Conservation (phyloP, 2,888 invertebrate genomes). For the Xanthia togata region DNA sequence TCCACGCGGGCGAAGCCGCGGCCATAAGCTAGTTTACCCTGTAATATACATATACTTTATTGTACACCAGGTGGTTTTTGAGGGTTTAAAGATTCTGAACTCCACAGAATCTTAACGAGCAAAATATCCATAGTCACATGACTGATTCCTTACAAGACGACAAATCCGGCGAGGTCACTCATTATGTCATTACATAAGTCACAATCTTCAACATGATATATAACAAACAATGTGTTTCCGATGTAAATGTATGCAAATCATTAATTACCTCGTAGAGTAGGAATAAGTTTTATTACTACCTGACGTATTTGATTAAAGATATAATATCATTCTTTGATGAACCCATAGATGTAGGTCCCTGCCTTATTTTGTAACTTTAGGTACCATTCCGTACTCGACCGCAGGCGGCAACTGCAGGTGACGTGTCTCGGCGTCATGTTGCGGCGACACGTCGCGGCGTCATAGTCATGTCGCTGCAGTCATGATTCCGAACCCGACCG, state of each 20-base stretch:
- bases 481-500: too few relatives aligned
- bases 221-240: conserved; percentile 15
- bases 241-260: conserved; percentile 30
- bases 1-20: too few relatives aligned
- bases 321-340: not conserved
- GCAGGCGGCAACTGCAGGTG: too few relatives aligned
- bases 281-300: not conserved
- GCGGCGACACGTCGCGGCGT: too few relatives aligned
- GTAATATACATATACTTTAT: too few relatives aligned
- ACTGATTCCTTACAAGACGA: conserved; percentile 32
- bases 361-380: too few relatives aligned
- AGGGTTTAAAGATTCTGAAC: not conserved
- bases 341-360: not conserved
- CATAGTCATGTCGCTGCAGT: too few relatives aligned
- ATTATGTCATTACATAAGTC: conserved; percentile 20
- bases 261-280: not conserved
- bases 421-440: too few relatives aligned
- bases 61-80: too few relatives aligned
- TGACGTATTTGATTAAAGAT: not conserved
- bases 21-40: too few relatives aligned
- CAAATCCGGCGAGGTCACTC: conserved; percentile 22
- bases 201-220: conserved; percentile 8
- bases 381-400: too few relatives aligned
- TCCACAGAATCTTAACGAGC: not conserved
- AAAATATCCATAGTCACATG: conserved; percentile 10